Evolutionary conservation across 2,113 vertebrate genomes (phyloP).

Genomic region (Tyto alba): DNA sequence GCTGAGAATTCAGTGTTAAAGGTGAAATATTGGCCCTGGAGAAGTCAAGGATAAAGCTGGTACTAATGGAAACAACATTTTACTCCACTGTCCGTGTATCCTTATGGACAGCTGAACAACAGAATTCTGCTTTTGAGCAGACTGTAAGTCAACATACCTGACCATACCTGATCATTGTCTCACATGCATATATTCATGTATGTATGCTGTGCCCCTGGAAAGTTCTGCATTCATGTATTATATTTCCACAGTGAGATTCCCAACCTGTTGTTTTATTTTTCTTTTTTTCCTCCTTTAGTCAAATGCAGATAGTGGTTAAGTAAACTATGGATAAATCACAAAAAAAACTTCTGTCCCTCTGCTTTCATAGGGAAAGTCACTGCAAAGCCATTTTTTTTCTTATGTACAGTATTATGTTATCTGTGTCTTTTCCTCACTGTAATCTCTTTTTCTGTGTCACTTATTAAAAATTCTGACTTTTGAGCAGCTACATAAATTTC

Average conservation of each 20-base stretch:
- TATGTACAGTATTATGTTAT: conserved; percentile 45
- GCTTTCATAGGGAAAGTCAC: conserved; percentile 10
- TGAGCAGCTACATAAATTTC: conserved; percentile 66
- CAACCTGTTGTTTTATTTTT: background rate
- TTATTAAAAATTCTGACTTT: conserved; percentile 72
- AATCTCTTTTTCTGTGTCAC: conserved; percentile 58
- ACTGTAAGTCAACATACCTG: background rate
- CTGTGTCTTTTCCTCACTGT: background rate
- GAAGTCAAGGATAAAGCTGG: background rate
- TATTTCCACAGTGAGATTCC: background rate
- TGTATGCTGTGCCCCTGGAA: background rate
- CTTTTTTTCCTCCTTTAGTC: background rate
- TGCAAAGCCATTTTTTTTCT: conserved; percentile 31
- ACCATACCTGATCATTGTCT: background rate
- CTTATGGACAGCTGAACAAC: background rate
- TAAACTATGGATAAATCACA: conserved; percentile 22
- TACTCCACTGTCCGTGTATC: background rate
- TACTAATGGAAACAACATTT: background rate
- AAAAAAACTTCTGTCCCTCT: background rate
- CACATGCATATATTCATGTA: background rate
- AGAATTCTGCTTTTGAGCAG: background rate
- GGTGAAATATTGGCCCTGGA: background rate
- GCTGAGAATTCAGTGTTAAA: background rate
- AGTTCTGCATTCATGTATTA: background rate
- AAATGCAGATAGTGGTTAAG: background rate